Conservation (phyloP, 1,140 invertebrate genomes). For the Diorhabda carinulata region DNA sequence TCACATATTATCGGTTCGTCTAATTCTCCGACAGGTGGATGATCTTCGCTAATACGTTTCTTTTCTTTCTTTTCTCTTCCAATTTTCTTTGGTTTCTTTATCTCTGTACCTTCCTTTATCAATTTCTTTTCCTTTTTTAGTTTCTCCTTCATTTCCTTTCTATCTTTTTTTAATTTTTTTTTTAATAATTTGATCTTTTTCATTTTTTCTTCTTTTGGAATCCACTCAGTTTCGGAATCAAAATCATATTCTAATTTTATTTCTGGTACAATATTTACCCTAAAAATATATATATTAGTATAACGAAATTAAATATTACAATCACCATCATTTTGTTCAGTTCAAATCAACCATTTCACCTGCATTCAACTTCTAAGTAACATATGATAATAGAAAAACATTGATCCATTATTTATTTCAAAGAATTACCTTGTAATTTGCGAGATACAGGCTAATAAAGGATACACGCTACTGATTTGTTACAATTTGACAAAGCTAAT, state of each 20-base stretch:
- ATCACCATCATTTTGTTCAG: no score
- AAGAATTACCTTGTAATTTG: no score
- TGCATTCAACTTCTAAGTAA: no score
- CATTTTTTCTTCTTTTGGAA: constrained; percentile 26
- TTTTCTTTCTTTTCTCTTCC: constrained; percentile 16
- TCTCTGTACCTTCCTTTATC: constrained; percentile 3
- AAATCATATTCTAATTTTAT: constrained; percentile 4
- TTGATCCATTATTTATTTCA: no score
- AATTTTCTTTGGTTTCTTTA: constrained; percentile 12
- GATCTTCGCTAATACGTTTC: constrained; percentile 31
- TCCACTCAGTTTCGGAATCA: constrained; percentile 17
- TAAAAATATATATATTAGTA: constrained; percentile 5
- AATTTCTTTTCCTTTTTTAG: constrained; percentile 10
- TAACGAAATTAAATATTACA: no score
- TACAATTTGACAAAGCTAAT: no score
- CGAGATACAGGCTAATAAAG: no score
- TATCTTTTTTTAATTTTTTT: constrained; percentile 10
- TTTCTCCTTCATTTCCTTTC: constrained; percentile 5
- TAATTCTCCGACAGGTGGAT: constrained; percentile 53
- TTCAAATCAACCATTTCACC: no score
- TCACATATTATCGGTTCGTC: constrained; percentile 41
- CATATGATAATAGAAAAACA: no score
- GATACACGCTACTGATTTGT: no score
- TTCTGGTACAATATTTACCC: neutral
- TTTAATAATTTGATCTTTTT: constrained; percentile 45